A percentile compares a stretch with the other conserved stretches of the same genome.
These are phyloP conservation scores for Siphlonurus alternatus DNA, from an alignment of 2,888 invertebrate genomes.

Conservation along the genomic window DNA sequence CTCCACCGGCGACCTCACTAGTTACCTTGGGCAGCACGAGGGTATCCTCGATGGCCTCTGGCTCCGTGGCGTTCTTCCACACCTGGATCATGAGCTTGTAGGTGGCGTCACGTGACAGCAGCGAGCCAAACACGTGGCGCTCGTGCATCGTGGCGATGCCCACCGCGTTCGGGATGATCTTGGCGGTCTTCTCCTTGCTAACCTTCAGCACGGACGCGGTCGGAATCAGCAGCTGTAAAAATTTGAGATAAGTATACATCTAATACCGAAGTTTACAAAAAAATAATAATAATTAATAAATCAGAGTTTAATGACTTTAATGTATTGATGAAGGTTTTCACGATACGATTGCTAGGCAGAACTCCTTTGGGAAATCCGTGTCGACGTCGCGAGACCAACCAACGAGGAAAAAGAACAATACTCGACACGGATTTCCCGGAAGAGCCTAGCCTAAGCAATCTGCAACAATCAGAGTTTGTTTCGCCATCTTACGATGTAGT, in stretches of 20 bases:
- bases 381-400: too few relatives aligned
- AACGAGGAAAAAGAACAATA: too few relatives aligned
- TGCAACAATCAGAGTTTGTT: too few relatives aligned
- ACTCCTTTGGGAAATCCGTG: too few relatives aligned
- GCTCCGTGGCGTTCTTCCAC: conserved; percentile 48
- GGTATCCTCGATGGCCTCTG: conserved; percentile 8
- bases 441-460: too few relatives aligned
- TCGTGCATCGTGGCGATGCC: conserved; percentile 72
- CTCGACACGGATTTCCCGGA: too few relatives aligned
- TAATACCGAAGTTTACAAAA: too few relatives aligned
- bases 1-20: too few relatives aligned
- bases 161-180: conserved; percentile 88
- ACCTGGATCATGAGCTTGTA: conserved; percentile 75
- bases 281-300: too few relatives aligned
- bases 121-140: conserved; percentile 72
- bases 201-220: conserved; percentile 70
- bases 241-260: too few relatives aligned
- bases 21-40: conserved; percentile 8
- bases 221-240: conserved; percentile 65
- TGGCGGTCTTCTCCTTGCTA: conserved; percentile 83
- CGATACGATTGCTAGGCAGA: neutral
- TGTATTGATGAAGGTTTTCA: neutral
- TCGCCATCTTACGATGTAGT: too few relatives aligned
- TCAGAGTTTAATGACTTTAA: neutral
- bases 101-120: conserved; percentile 75